These are phyloP conservation scores for Chelon labrosus DNA, from an alignment of 2,797 vertebrate species.

Conservation along the genomic window DNA sequence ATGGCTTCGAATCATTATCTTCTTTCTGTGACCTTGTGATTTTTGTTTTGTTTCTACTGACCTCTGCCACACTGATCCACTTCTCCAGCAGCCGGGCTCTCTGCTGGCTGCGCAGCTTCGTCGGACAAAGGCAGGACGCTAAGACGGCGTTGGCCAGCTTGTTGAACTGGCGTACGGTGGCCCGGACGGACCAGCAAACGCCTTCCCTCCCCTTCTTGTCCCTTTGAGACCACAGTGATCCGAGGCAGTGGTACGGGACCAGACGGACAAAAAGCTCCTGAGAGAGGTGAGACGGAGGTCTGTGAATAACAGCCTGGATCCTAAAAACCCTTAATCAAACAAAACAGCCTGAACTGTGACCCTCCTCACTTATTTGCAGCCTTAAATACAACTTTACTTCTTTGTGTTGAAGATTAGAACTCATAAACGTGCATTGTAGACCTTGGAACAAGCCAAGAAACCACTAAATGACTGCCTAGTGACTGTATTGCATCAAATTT, in stretches of 20 bases:
- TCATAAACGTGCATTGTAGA: too few relatives aligned
- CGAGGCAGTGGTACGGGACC: constrained; percentile 93
- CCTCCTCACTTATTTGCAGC: too few relatives aligned
- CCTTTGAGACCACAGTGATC: constrained; percentile 92
- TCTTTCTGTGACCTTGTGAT: background rate
- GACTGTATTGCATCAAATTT: too few relatives aligned
- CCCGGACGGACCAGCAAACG: constrained; percentile 90
- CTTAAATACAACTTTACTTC: too few relatives aligned
- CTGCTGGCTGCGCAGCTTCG: constrained; percentile 88
- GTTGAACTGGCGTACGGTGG: constrained; percentile 94
- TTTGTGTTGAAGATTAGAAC: too few relatives aligned
- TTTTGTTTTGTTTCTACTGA: constrained; percentile 36
- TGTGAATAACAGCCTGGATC: background rate
- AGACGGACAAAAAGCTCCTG: constrained; percentile 93
- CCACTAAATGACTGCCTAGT: too few relatives aligned
- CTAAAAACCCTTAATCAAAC: background rate
- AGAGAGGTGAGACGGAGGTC: background rate
- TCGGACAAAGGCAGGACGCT: constrained; percentile 88
- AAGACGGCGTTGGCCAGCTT: constrained; percentile 89
- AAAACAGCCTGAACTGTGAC: background rate
- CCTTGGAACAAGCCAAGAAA: too few relatives aligned
- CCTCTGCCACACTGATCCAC: constrained; percentile 94
- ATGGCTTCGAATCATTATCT: background rate
- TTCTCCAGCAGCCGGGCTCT: constrained; percentile 92
- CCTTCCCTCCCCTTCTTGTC: constrained; percentile 90